phyloP scores from a whole-genome alignment of 1,140 invertebrate genomes.

The Hydropsyche tenuis region DNA sequence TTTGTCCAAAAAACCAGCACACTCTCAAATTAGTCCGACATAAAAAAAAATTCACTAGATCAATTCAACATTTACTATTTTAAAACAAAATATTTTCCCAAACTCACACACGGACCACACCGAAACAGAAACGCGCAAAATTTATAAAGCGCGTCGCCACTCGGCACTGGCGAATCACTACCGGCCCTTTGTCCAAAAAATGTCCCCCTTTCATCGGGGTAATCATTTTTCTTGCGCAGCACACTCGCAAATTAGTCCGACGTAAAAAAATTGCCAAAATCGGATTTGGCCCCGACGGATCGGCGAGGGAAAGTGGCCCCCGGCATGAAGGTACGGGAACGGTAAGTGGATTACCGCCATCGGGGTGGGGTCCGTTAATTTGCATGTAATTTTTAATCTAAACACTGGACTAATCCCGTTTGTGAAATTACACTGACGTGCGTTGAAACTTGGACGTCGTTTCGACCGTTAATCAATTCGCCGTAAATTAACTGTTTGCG shows the following conservation, averaged over 20 bases:
- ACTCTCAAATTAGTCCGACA: not conserved
- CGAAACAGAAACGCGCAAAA: too few relatives aligned
- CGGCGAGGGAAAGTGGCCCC: too few relatives aligned
- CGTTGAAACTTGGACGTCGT: not conserved
- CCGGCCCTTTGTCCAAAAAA: not conserved
- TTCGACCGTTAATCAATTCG: not conserved
- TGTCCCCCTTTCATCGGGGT: not conserved
- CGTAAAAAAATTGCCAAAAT: too few relatives aligned
- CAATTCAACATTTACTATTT: too few relatives aligned
- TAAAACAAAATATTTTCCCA: too few relatives aligned
- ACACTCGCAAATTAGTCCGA: not conserved
- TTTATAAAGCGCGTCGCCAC: too few relatives aligned
- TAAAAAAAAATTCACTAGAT: too few relatives aligned
- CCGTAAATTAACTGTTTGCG: slow-evolving; percentile 7
- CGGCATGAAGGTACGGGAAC: not conserved
- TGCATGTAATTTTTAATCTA: slow-evolving; percentile 12
- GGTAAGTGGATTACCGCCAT: slow-evolving; percentile 2
- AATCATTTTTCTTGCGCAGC: slow-evolving; percentile 1
- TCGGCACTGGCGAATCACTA: too few relatives aligned
- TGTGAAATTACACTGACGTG: slow-evolving; percentile 5
- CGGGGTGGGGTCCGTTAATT: not conserved
- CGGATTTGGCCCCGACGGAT: too few relatives aligned
- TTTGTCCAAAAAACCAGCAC: not conserved
- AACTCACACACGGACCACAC: too few relatives aligned
- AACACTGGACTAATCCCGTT: not conserved